A percentile compares a stretch with the other conserved stretches of the same genome.
These are phyloP conservation scores for Xyliphius kryptos DNA, from an alignment of 2,113 vertebrate genomes.

Conservation along the genomic window DNA sequence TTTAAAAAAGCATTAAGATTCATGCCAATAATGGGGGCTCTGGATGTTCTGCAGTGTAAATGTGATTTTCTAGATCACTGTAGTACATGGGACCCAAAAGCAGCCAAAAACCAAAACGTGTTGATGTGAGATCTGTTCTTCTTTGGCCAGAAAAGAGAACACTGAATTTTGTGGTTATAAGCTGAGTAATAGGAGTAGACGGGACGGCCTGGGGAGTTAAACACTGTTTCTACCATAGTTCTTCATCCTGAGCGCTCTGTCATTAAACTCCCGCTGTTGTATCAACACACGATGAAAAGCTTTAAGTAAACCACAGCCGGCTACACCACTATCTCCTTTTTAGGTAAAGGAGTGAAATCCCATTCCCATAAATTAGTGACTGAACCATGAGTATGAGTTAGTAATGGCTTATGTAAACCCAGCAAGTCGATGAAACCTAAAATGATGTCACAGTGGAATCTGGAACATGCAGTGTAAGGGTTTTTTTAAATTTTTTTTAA, in stretches of 20 bases:
- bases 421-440: not conserved
- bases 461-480: not conserved
- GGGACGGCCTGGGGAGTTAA: not conserved
- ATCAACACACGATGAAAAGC: constrained; percentile 32
- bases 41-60: not conserved
- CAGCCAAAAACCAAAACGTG: not conserved
- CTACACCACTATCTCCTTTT: constrained; percentile 24
- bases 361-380: constrained; percentile 2
- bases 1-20: not conserved
- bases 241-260: constrained; percentile 18
- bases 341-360: not conserved
- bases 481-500: not conserved
- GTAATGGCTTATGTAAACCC: constrained; percentile 1
- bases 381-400: constrained; percentile 12
- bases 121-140: not conserved
- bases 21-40: not conserved
- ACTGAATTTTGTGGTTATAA: constrained; percentile 8
- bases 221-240: constrained; percentile 2
- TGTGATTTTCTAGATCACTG: not conserved
- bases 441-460: not conserved
- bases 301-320: not conserved
- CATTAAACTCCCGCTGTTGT: constrained; percentile 24
- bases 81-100: not conserved
- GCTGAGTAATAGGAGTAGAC: constrained; percentile 28
- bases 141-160: not conserved